Evolutionary conservation across 2,888 invertebrate species (phyloP).

Genomic region (Phorcus lineatus): DNA sequence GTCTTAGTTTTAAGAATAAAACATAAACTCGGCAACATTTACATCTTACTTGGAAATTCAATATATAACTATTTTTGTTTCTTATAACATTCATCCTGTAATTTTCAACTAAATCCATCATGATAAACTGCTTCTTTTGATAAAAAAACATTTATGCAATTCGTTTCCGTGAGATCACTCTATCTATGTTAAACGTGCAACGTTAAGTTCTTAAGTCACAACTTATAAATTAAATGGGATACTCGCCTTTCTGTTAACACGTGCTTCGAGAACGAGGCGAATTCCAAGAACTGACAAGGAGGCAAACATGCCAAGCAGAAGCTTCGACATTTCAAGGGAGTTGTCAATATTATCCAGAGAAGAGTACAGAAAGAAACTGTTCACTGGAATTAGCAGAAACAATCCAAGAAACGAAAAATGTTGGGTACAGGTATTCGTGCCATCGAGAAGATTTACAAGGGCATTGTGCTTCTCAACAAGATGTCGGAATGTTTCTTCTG

Average conservation of each 20-base stretch:
- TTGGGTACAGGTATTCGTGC: not conserved
- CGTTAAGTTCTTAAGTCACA: no score
- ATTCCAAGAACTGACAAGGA: not conserved
- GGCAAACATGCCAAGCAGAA: not conserved
- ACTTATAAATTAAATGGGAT: not conserved
- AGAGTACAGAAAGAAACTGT: not conserved
- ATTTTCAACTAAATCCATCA: no score
- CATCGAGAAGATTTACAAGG: not conserved
- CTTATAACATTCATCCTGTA: no score
- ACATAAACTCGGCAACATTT: no score
- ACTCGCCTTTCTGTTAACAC: not conserved
- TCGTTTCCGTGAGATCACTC: no score
- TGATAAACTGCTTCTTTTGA: no score
- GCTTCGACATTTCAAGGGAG: not conserved
- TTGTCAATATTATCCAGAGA: not conserved
- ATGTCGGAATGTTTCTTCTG: not conserved
- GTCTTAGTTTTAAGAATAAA: no score
- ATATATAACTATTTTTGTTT: no score
- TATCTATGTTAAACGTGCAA: no score
- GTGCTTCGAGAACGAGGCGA: not conserved
- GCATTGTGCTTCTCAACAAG: not conserved
- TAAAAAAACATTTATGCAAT: no score
- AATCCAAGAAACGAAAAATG: not conserved
- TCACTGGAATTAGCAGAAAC: not conserved
- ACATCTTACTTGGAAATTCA: no score